Base-by-base conservation (phyloP, 2,113 vertebrate species). In the Upupa epops region DNA sequence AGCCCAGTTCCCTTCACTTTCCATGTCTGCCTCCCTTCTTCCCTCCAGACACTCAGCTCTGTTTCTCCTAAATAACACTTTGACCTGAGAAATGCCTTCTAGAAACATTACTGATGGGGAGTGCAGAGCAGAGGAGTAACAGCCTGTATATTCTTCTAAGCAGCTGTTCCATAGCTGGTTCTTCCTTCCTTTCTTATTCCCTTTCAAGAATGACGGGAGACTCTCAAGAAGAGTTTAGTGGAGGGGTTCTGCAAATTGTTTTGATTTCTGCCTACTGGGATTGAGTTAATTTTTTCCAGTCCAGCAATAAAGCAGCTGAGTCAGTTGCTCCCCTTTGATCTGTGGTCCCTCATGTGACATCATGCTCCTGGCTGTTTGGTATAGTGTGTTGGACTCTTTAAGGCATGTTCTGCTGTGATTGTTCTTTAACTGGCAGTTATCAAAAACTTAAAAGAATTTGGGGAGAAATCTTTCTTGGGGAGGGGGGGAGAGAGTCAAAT, bases 351-450 rank as follows among this genome's bases (percentile, higher is more conserved):
- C 76, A 58, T 59, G 74, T 75, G 89, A 32, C 73, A 91, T 52
- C 72, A n/a, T 84, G 49, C 1, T 81, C 70, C 73, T 86, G 66
- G 72, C 78, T 90, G 79, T 90, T 78, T 73, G 81, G 83, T 92
- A 25, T 6, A 65, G 22, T 25, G 29, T 68, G 79, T 90, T 64
- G 66, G 71, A 80, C 60, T 48, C 45, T 93, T 72, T 66, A 74
- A 92, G 77, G 70, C 31, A 40, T 72, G 52, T 49, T 58, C 78
- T 86, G 90, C 88, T 86, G 70, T 78, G 86, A 42, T 70, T 88
- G 86, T 73, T 94, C 90, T 84, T 83, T 78, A 89, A 86, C 82
- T 92, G 94, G 81, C 91, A 64, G 61, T 80, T 93, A 90, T 92
- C 93, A 78, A n/a, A 70, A 82, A 83, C 88, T 86, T 80, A 25